A percentile compares a stretch with the other conserved stretches of the same genome.
Evolutionary conservation across 2,797 vertebrate species (phyloP).

Genomic region (Argya squamiceps): DNA sequence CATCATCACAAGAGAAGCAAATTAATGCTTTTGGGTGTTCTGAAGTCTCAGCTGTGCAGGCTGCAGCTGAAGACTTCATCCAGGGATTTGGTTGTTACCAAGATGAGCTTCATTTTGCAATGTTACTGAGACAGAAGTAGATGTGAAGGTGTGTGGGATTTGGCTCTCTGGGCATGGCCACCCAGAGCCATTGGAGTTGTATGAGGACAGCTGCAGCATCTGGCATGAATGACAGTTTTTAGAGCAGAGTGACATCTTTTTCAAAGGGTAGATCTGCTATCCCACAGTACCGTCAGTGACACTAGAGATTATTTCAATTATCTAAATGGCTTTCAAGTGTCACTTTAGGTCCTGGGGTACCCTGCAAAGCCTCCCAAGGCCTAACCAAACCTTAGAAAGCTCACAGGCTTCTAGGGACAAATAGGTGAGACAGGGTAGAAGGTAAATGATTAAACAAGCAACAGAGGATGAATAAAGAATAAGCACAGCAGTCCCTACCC

Average conservation of each 20-base stretch:
- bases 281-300: not conserved
- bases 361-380: not conserved
- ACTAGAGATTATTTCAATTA: not conserved
- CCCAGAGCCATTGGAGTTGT: not conserved
- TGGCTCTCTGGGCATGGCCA: not conserved
- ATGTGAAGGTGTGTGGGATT: not conserved
- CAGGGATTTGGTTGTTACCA: not conserved
- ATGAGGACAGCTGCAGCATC: not conserved
- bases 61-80: not conserved
- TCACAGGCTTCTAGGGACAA: not conserved
- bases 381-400: not conserved
- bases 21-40: not conserved
- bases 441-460: not conserved
- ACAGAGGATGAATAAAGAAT: not conserved
- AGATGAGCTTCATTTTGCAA: not conserved
- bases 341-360: not conserved
- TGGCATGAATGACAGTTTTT: accelerated
- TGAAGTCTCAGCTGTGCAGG: not conserved
- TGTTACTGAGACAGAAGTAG: not conserved
- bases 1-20: not conserved
- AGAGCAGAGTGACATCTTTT: not conserved
- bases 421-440: not conserved
- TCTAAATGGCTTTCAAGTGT: not conserved
- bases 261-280: not conserved
- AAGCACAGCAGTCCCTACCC: not conserved